Percentiles rank a stretch among this genome's conserved stretches.
Conservation (phyloP, 2,888 invertebrate species). For the Rhynchonema sp. region DNA sequence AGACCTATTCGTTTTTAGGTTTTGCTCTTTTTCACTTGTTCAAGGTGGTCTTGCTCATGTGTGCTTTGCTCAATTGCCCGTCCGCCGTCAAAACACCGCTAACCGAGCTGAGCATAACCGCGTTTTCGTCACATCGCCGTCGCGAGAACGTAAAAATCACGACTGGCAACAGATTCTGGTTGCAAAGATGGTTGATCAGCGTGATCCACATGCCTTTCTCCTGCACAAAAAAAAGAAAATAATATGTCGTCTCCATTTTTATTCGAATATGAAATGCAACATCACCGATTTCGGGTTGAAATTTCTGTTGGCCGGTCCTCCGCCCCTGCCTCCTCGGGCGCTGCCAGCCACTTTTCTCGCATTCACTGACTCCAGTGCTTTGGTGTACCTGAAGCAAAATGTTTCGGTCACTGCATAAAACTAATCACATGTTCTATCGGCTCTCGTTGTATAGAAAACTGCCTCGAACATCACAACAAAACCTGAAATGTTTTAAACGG, state of each 20-base stretch:
- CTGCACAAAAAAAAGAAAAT: no score
- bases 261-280: neutral
- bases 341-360: constrained; percentile 26
- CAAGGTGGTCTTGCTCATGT: no score
- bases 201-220: constrained; percentile 64
- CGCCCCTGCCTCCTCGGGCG: constrained; percentile 6
- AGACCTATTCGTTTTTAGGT: no score
- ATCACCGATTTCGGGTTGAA: neutral
- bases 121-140: constrained; percentile 52
- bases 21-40: no score
- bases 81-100: neutral
- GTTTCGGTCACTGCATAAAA: no score
- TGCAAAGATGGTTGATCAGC: constrained; percentile 58
- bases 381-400: constrained; percentile 27
- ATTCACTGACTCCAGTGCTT: constrained; percentile 25
- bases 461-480: no score
- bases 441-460: no score
- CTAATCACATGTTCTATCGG: no score
- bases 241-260: no score
- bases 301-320: no score
- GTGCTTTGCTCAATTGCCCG: no score
- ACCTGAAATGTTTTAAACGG: no score
- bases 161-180: constrained; percentile 65
- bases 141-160: constrained; percentile 83
- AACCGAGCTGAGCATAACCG: constrained; percentile 33